Evolutionary conservation across 2,888 invertebrate species (phyloP).

Genomic region (Mesoligia furuncula): DNA sequence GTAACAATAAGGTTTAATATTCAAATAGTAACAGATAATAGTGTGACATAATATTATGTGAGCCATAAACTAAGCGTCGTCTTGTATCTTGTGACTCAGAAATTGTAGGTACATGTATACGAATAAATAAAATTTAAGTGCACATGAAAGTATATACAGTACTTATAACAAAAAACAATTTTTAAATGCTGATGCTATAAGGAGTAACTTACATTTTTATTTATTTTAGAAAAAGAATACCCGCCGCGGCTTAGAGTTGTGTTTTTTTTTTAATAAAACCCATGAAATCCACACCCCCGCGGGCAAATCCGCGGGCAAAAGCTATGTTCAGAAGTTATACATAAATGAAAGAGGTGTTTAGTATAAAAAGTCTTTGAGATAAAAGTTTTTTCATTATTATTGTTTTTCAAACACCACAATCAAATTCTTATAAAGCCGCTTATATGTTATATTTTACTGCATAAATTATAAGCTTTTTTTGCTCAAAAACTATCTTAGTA

Average conservation of each 20-base stretch:
- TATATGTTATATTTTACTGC: not conserved
- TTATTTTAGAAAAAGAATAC: too few relatives aligned
- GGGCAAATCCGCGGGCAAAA: too few relatives aligned
- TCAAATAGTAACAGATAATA: not conserved
- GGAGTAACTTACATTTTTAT: too few relatives aligned
- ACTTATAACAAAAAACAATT: too few relatives aligned
- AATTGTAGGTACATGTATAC: not conserved
- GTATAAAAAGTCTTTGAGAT: not conserved
- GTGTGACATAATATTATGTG: too few relatives aligned
- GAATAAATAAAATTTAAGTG: too few relatives aligned
- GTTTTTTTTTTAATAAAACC: too few relatives aligned
- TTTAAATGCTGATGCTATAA: too few relatives aligned
- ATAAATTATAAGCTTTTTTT: not conserved
- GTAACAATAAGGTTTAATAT: not conserved
- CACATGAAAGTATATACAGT: too few relatives aligned
- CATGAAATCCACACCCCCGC: too few relatives aligned
- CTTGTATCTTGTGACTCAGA: not conserved
- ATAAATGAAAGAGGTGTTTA: not conserved
- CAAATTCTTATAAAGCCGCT: too few relatives aligned
- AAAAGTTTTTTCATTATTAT: not conserved
- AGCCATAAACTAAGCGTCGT: not conserved
- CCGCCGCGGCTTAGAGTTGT: too few relatives aligned
- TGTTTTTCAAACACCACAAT: not conserved
- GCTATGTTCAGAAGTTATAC: not conserved
- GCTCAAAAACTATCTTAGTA: not conserved